These are phyloP conservation scores for Phortica okadai DNA, from an alignment of 2,888 invertebrate genomes.

Conservation along the genomic window DNA sequence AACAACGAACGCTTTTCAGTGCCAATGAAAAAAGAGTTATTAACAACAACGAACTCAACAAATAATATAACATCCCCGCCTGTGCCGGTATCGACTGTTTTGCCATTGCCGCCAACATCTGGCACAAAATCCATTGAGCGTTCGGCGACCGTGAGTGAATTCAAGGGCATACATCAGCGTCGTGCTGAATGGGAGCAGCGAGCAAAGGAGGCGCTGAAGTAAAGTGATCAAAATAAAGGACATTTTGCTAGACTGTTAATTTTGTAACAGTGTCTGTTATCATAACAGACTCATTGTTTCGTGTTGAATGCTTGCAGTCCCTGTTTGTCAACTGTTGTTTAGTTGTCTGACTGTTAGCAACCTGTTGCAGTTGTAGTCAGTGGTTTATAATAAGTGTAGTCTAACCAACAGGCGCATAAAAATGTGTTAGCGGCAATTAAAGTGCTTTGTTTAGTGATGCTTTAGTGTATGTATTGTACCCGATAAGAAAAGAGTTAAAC, in stretches of 20 bases:
- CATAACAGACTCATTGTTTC: background rate
- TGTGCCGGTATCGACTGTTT: slow-evolving; percentile 22
- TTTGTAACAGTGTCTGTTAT: background rate
- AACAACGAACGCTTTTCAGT: slow-evolving; percentile 55
- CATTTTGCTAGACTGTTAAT: background rate
- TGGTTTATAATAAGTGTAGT: background rate
- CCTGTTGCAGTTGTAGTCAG: background rate
- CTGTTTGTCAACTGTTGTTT: background rate
- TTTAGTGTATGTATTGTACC: slow-evolving; percentile 37
- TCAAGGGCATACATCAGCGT: slow-evolving; percentile 85
- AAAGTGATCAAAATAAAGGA: slow-evolving; percentile 36
- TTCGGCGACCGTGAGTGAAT: slow-evolving; percentile 76
- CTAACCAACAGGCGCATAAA: slow-evolving; percentile 14
- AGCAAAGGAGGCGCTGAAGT: slow-evolving; percentile 81
- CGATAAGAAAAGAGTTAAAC: slow-evolving; percentile 15
- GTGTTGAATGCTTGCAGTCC: background rate
- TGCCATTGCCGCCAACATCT: background rate
- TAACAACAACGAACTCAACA: slow-evolving; percentile 34
- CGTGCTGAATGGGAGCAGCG: slow-evolving; percentile 88
- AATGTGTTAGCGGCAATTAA: slow-evolving; percentile 49
- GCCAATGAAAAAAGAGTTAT: slow-evolving; percentile 50
- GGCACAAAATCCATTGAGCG: slow-evolving; percentile 66
- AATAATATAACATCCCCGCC: slow-evolving; percentile 56
- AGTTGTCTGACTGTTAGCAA: background rate
- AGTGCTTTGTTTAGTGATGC: slow-evolving; percentile 58